A percentile compares a stretch with the other conserved stretches of the same genome.
Evolutionary conservation across 2,888 invertebrate genomes (phyloP).

Genomic region (Caenorhabditis sinica): DNA sequence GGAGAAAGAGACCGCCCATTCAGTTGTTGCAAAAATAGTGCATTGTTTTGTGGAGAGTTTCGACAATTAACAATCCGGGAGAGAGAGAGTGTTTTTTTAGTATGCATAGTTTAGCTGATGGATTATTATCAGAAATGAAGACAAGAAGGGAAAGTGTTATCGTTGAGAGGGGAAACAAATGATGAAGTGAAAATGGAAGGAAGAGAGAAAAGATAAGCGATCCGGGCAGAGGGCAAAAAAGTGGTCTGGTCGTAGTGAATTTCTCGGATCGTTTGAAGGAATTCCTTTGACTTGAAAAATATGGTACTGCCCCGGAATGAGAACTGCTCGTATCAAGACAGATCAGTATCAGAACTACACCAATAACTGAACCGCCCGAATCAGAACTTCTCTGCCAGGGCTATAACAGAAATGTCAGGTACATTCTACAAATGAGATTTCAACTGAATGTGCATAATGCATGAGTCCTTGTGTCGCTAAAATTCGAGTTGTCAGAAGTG

Average conservation of each 20-base stretch:
- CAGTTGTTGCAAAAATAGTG: constrained; percentile 52
- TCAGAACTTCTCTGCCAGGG: no score
- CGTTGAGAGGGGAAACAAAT: constrained; percentile 6
- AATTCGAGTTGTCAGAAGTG: no score
- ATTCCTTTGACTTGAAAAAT: no score
- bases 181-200: constrained; percentile 9
- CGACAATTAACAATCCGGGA: constrained; percentile 25
- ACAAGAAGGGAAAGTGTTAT: constrained; percentile 33
- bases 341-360: no score
- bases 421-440: no score
- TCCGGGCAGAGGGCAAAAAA: constrained; percentile 34
- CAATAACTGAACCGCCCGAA: no score
- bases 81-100: constrained; percentile 23
- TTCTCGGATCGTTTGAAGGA: not conserved
- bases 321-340: no score
- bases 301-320: no score
- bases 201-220: constrained; percentile 28
- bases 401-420: no score
- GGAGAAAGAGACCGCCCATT: constrained; percentile 39
- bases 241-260: not conserved
- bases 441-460: no score
- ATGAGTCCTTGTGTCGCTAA: no score
- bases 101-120: constrained; percentile 29
- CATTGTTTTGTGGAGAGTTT: constrained; percentile 36
- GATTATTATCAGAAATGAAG: constrained; percentile 18